phyloP scores from a whole-genome alignment of 2,888 invertebrate genomes.

The Andrena bicolor region DNA sequence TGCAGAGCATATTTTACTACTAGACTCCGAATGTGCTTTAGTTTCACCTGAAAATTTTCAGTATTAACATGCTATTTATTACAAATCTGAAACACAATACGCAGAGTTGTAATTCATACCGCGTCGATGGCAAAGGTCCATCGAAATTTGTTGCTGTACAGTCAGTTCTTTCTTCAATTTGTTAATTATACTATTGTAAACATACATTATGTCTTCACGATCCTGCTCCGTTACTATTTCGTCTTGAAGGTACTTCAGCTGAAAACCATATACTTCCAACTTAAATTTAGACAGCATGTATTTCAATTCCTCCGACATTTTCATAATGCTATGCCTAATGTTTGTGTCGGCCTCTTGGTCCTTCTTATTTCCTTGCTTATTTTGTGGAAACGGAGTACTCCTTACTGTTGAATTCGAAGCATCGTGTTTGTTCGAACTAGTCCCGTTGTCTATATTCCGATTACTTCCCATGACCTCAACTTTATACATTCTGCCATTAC shows the following conservation, averaged over 20 bases:
- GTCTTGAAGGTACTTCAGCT: neutral
- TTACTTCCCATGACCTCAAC: too few relatives aligned
- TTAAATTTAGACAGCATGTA: neutral
- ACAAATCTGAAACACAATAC: neutral
- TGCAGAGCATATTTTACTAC: neutral
- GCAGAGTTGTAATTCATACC: neutral
- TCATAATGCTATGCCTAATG: neutral
- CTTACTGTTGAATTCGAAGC: neutral
- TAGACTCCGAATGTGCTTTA: neutral
- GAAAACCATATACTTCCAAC: neutral
- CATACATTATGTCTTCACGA: neutral
- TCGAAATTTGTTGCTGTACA: slow-evolving; percentile 4
- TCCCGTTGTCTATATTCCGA: too few relatives aligned
- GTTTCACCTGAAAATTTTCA: neutral
- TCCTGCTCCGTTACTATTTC: neutral
- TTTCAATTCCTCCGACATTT: neutral
- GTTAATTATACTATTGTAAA: slow-evolving; percentile 7
- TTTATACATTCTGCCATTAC: too few relatives aligned
- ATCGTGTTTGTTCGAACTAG: too few relatives aligned
- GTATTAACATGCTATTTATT: neutral
- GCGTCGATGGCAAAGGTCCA: neutral
- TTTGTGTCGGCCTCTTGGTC: neutral
- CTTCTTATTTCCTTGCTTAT: neutral
- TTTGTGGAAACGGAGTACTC: neutral
- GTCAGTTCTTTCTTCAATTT: slow-evolving; percentile 27